phyloP scores from a whole-genome alignment of 2,797 vertebrate species.

The Avahi laniger region DNA sequence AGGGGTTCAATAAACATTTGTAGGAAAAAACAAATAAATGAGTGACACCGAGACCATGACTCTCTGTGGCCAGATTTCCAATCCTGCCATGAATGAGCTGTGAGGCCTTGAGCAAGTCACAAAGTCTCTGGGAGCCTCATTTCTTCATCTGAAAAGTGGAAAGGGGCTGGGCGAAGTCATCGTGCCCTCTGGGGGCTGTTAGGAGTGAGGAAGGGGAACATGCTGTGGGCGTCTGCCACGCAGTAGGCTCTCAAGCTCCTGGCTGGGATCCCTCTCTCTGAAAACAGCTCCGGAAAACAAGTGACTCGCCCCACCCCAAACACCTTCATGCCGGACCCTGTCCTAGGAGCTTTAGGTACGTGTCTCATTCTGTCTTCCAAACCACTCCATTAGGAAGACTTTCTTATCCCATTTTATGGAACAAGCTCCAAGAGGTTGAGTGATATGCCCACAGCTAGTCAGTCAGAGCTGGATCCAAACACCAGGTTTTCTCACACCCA shows the following conservation, averaged over 20 bases:
- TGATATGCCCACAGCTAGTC: background rate
- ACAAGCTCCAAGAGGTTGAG: background rate
- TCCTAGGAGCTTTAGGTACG: background rate
- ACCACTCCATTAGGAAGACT: background rate
- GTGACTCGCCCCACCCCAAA: background rate
- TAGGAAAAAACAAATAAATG: background rate
- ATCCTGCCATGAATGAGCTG: background rate
- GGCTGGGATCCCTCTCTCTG: background rate
- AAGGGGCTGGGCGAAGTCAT: too few relatives aligned
- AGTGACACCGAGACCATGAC: background rate
- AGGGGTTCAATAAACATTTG: background rate
- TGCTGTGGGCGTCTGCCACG: fast-evolving
- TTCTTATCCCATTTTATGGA: background rate
- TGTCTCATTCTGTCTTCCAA: background rate
- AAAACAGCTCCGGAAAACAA: background rate
- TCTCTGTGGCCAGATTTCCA: background rate
- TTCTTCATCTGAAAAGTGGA: background rate
- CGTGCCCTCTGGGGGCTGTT: background rate
- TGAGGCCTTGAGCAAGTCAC: background rate
- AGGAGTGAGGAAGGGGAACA: background rate
- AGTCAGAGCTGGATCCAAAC: background rate
- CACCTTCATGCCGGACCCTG: background rate
- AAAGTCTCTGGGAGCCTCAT: background rate
- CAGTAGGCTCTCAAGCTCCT: background rate
- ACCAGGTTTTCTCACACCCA: background rate